Conservation (phyloP, 2,797 vertebrate genomes). For the Sebastes steindachneri region DNA sequence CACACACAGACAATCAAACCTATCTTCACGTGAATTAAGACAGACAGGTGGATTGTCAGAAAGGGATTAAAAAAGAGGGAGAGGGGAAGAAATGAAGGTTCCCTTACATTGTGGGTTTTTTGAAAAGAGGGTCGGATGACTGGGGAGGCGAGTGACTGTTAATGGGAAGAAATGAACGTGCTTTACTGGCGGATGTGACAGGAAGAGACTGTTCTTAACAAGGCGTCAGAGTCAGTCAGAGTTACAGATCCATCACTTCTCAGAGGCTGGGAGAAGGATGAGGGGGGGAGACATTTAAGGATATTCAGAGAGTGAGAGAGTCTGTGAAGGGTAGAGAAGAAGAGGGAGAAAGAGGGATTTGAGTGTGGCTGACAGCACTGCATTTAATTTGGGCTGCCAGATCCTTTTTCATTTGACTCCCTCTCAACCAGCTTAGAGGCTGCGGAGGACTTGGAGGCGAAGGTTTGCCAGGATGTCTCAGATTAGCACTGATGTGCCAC, state of each 20-base stretch:
- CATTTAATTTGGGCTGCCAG: conserved; percentile 85
- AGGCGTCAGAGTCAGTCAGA: conserved; percentile 85
- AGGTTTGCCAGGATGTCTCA: conserved; percentile 80
- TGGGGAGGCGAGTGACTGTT: conserved; percentile 76
- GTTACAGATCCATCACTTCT: conserved; percentile 86
- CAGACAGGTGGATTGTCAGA: conserved; percentile 82
- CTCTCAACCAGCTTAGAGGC: conserved; percentile 82
- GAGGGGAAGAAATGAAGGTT: conserved; percentile 70
- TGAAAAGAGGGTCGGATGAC: conserved; percentile 66
- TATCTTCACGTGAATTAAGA: conserved; percentile 78
- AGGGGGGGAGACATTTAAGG: conserved; percentile 68
- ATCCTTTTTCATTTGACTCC: conserved; percentile 84
- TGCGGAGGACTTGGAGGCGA: conserved; percentile 75
- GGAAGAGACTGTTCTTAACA: conserved; percentile 85
- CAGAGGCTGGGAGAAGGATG: conserved; percentile 50
- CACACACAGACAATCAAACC: conserved; percentile 71
- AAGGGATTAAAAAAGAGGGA: conserved; percentile 74
- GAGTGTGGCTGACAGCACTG: conserved; percentile 79
- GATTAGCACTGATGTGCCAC: conserved; percentile 81
- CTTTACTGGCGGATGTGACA: conserved; percentile 84
- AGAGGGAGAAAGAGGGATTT: conserved; percentile 78
- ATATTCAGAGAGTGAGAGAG: conserved; percentile 78
- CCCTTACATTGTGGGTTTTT: conserved; percentile 70
- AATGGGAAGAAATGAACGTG: conserved; percentile 84
- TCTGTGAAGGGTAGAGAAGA: conserved; percentile 76